Base-by-base conservation (phyloP, 1,140 invertebrate species). In the Macrosteles quadrilineatus region DNA sequence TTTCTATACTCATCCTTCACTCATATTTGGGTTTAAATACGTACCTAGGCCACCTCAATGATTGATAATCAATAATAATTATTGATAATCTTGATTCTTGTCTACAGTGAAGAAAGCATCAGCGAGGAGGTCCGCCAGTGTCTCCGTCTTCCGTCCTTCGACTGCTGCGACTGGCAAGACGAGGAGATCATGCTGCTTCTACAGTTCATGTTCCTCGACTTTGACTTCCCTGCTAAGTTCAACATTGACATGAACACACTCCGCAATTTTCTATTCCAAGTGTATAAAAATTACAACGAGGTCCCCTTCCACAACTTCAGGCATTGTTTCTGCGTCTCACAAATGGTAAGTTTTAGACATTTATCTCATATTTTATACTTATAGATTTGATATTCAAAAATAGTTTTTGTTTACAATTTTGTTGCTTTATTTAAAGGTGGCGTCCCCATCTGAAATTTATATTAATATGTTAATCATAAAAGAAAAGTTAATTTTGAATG, bases 261-360 rank as follows among this genome's bases (percentile, higher is more conserved):
- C 43, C 83, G 88, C 55, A 87, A 87, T 76, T 92, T 91, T 80
- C 85, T 92, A 45, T 91, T 88, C 76, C 87, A 89, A 79, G 91
- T 94, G 40, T 93, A 94, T 78, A 91, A 93, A 78, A 92, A 94
- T 80, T 95, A 95, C 83, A 91, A 93, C 80, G 91, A 93, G 80
- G 92, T 94, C 76, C 93, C 93, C 53, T 95, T 95, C 82, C 93
- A 95, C 79, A 95, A 95, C 83, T 95, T 95, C 81, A 85, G 92
- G 57, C 93, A 95, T 78, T 93, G 91, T 77, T 95, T 95, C 81
- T 94, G 91, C 82, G 93, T 95, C 57, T 88, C 92, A 47, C 93
- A 95, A 85, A 95, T 95, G 93, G 92, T 94, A 83, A 88, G 87
- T 84, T 21, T 40, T 17, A 6, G 2, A n/a, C n/a, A n/a, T n/a